These are phyloP conservation scores for Eclectus roratus DNA, from an alignment of 2,113 vertebrate genomes.

Conservation along the genomic window DNA sequence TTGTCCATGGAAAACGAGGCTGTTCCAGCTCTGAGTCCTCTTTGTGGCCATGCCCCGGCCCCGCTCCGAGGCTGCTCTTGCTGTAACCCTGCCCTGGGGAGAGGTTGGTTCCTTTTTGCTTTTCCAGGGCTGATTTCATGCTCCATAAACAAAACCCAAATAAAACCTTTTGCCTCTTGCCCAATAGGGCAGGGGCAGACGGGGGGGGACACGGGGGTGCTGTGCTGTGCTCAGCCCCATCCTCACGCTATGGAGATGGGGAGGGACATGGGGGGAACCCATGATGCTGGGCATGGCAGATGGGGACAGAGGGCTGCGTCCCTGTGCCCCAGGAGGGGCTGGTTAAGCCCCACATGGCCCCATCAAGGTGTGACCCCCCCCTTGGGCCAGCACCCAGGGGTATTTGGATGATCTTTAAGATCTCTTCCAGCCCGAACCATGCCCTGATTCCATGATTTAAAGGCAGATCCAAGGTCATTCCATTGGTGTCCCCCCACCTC, in stretches of 20 bases:
- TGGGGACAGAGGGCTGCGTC: not conserved
- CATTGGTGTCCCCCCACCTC: not conserved
- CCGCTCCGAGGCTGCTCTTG: not conserved
- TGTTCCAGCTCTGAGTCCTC: not conserved
- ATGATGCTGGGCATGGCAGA: not conserved
- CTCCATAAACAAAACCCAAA: constrained; percentile 16
- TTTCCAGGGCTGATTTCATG: not conserved
- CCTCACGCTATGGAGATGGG: not conserved
- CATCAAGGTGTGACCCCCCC: not conserved
- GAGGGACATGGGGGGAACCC: fast-evolving
- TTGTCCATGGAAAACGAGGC: not conserved
- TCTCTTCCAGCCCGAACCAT: not conserved
- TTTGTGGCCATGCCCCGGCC: not conserved
- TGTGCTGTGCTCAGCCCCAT: not conserved
- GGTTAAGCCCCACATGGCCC: not conserved
- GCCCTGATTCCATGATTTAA: not conserved
- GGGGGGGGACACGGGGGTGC: fast-evolving
- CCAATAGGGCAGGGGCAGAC: fast-evolving
- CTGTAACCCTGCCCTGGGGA: not conserved
- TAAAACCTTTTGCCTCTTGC: not conserved
- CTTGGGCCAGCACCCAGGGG: not conserved
- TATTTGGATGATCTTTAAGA: not conserved
- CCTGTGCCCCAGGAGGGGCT: fast-evolving
- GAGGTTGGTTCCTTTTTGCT: not conserved
- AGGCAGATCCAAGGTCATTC: not conserved